Evolutionary conservation across 2,113 vertebrate species (phyloP).

Genomic region (Abramis brama): DNA sequence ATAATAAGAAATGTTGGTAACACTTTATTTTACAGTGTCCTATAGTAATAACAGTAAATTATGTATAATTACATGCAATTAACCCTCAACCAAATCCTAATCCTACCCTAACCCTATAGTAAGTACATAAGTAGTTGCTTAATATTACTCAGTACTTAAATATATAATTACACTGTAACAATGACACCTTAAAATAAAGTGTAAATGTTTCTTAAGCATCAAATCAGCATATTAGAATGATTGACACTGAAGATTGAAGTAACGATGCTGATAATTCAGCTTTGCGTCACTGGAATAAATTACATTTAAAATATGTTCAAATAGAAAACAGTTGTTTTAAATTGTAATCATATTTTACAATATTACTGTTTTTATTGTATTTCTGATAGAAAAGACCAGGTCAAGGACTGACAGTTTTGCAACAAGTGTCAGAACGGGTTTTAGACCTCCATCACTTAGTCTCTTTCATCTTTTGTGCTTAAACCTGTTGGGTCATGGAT

Average conservation of each 20-base stretch:
- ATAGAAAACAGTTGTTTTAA: background rate
- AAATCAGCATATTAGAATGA: background rate
- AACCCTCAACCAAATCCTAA: too few species aligned
- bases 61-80: too few species aligned
- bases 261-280: background rate
- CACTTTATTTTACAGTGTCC: too few species aligned
- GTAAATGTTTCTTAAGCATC: background rate
- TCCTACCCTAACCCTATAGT: too few species aligned
- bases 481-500: slow-evolving; percentile 28
- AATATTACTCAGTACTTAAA: too few species aligned
- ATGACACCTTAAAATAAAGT: too few species aligned
- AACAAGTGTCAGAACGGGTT: slow-evolving; percentile 30
- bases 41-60: too few species aligned
- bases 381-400: background rate
- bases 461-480: slow-evolving; percentile 46
- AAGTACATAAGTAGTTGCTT: too few species aligned
- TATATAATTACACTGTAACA: too few species aligned
- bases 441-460: background rate
- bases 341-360: background rate
- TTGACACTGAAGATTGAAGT: background rate
- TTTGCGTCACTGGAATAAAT: background rate
- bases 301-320: background rate
- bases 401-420: background rate
- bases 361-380: too few species aligned
- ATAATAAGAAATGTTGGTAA: background rate